Percentiles rank a stretch among this genome's conserved stretches.
Conservation (phyloP, 2,797 vertebrate genomes). For the Trachurus trachurus region DNA sequence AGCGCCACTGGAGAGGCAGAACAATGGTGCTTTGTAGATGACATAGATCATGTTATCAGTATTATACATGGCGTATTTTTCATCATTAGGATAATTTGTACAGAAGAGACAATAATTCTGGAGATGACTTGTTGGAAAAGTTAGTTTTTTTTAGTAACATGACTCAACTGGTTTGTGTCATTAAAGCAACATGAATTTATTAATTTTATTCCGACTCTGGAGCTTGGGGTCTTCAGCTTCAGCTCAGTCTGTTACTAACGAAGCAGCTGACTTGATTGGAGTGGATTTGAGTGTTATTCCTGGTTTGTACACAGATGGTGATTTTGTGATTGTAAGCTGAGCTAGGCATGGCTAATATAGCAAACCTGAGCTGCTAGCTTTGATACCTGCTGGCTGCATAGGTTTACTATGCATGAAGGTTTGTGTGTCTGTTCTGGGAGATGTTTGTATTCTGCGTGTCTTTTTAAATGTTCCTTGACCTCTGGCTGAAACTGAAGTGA, state of each 20-base stretch:
- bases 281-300: not conserved
- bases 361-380: not conserved
- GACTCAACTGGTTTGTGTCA: constrained; percentile 6
- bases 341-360: not conserved
- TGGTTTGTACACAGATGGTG: not conserved
- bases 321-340: not conserved
- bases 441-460: constrained; percentile 13
- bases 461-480: constrained; percentile 13
- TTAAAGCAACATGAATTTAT: not conserved
- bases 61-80: constrained; percentile 6
- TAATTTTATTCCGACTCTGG: no score
- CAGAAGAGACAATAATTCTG: not conserved
- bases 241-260: no score
- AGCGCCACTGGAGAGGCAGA: constrained; percentile 22
- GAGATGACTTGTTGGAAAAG: not conserved
- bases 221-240: no score
- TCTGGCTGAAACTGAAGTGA: constrained; percentile 17
- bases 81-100: not conserved
- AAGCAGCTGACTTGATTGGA: not conserved
- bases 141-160: not conserved
- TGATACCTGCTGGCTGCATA: not conserved
- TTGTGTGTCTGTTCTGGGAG: constrained; percentile 11
- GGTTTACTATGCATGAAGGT: constrained; percentile 5
- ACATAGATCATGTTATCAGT: constrained; percentile 18
- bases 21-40: constrained; percentile 43